These are phyloP conservation scores for Onychomys leucogaster DNA, from an alignment of 2,797 vertebrate species.

Conservation along the genomic window DNA sequence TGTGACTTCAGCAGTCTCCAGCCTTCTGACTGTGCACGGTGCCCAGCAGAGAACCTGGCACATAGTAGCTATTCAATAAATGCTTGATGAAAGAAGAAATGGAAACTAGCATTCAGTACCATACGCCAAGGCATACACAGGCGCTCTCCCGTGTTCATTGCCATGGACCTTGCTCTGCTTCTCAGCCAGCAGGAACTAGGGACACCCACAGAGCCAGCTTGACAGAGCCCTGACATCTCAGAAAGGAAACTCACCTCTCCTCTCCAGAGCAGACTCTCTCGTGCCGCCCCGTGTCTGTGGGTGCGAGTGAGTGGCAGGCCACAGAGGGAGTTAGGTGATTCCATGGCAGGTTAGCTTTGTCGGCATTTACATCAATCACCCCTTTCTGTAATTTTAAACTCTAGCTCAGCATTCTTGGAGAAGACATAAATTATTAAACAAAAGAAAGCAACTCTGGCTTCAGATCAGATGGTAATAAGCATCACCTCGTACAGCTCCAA, in stretches of 20 bases:
- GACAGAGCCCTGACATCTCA: not conserved
- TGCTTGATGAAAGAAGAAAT: not conserved
- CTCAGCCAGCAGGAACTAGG: not conserved
- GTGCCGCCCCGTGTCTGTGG: not conserved
- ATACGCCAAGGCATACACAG: fast-evolving
- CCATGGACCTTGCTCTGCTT: not conserved
- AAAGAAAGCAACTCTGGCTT: slow-evolving; percentile 72
- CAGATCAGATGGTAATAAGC: slow-evolving; percentile 74
- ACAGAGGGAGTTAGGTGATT: not conserved
- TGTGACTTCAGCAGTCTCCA: not conserved
- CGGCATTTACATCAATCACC: slow-evolving; percentile 71
- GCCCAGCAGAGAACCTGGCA: not conserved
- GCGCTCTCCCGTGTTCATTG: fast-evolving
- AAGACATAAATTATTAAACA: slow-evolving; percentile 81
- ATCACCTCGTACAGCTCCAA: slow-evolving; percentile 46
- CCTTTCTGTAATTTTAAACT: slow-evolving; percentile 72
- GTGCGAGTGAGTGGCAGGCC: not conserved
- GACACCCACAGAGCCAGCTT: not conserved
- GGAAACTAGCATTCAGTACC: not conserved
- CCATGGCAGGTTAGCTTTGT: slow-evolving; percentile 59
- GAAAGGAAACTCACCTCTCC: not conserved
- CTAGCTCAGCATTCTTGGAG: slow-evolving; percentile 62
- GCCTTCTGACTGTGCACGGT: not conserved
- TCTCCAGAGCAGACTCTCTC: not conserved
- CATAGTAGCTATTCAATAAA: slow-evolving; percentile 8